Evolutionary conservation across 2,888 invertebrate species (phyloP), one percentile per base, ranked within the genome.

Genomic region (Dolichopus griseipennis): DNA sequence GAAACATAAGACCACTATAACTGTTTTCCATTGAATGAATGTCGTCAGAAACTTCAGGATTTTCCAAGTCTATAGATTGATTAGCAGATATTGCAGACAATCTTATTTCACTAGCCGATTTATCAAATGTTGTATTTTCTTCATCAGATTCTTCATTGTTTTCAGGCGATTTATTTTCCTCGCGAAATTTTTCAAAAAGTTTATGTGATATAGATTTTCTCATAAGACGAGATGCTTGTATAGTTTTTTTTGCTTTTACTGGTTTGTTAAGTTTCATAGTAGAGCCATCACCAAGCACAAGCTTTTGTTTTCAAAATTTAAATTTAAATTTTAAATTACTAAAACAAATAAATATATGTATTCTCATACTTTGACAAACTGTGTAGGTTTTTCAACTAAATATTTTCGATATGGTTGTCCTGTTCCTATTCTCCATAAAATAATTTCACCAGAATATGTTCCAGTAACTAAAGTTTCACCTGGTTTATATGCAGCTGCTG

Each of bases 351-450:
- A 18, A n/a, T 15, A 1, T 27, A 27, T 27, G 5, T 27, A 27
- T 27, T 33, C 7, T 9, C 63, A 66, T 68, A 76, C 76, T 72
- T 79, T 78, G 43, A 79, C 75, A 67, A 81, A 83, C 52, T 75
- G 70, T 12, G 70, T 76, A n/a, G 83, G 82, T 69, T 81, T 75
- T 68, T 77, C 75, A 0, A 83, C 81, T 72, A 75, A 75, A 67
- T 77, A 76, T 52, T 75, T 83, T 77, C 85, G 83, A 77, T 88
- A 90, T 0, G 90, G 87, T 77, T 91, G 90, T 0, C 91, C 91
- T 0, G 92, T 92, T 80, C 92, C 91, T 68, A 92, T 81, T 72
- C 88, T 87, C 93, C 93, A 93, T 72, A 94, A 84, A 33, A 93
- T 83, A 65, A 94, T 83, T 78, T 92, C 91, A 0, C 93, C 93